These are phyloP conservation scores for Actenoides hombroni DNA, from an alignment of 2,113 vertebrate species.

Conservation along the genomic window DNA sequence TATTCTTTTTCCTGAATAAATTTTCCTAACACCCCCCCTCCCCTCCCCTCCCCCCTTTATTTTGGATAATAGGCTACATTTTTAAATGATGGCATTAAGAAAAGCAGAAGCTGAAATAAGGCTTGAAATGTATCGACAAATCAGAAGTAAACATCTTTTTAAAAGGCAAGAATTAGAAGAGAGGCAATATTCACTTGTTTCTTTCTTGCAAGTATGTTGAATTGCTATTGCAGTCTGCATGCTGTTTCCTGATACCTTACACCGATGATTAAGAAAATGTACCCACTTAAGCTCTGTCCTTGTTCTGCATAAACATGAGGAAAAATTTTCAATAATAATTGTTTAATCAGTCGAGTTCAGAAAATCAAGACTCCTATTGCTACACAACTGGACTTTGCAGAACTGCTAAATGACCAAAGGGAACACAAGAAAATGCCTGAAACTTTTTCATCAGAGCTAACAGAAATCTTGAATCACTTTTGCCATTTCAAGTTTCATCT, in stretches of 20 bases:
- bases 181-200: background rate
- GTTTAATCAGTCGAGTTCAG: background rate
- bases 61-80: background rate
- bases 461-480: background rate
- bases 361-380: background rate
- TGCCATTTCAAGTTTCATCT: background rate
- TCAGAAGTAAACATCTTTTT: background rate
- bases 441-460: background rate
- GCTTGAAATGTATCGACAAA: background rate
- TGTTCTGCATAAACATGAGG: background rate
- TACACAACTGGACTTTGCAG: background rate
- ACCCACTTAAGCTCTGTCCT: background rate
- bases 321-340: background rate
- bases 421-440: background rate
- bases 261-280: background rate
- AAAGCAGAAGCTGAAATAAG: background rate
- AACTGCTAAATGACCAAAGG: background rate
- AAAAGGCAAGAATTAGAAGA: background rate
- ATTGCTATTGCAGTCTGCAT: background rate
- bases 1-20: background rate
- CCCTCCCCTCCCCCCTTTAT: background rate
- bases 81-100: background rate
- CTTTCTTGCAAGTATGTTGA: background rate
- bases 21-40: background rate
- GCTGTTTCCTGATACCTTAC: background rate